Evolutionary conservation across 2,113 vertebrate genomes (phyloP).

Genomic region (Callipepla squamata): DNA sequence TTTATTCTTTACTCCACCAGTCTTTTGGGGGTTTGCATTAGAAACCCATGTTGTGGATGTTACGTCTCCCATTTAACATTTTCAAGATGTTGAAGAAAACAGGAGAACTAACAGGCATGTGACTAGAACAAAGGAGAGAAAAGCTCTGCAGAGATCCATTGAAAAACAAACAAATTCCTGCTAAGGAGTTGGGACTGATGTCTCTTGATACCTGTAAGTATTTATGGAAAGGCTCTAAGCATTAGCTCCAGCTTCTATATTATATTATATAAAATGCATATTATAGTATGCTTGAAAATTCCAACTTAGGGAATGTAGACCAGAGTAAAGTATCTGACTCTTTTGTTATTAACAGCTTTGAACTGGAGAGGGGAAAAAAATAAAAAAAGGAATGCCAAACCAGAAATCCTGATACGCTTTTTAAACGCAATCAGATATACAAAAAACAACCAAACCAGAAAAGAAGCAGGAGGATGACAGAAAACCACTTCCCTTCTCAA

Average conservation of each 20-base stretch:
- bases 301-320: not conserved
- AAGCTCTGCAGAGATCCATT: not conserved
- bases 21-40: not conserved
- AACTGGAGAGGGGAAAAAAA: not conserved
- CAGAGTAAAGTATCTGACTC: not conserved
- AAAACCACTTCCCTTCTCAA: constrained; percentile 41
- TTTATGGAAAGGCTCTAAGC: not conserved
- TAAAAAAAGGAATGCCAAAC: not conserved
- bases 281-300: not conserved
- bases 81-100: not conserved
- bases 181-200: not conserved
- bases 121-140: not conserved
- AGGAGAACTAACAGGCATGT: not conserved
- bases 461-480: not conserved
- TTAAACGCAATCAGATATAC: not conserved
- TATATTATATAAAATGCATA: not conserved
- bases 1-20: not conserved
- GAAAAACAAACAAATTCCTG: not conserved
- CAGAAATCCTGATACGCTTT: not conserved
- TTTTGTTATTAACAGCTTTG: not conserved
- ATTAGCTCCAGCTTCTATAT: rapidly evolving
- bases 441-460: not conserved
- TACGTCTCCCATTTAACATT: not conserved
- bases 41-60: rapidly evolving
- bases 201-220: not conserved